Evolutionary conservation across 2,888 invertebrate genomes (phyloP), one percentile per base, ranked within the genome.

Genomic region (Megastigmus dorsalis): DNA sequence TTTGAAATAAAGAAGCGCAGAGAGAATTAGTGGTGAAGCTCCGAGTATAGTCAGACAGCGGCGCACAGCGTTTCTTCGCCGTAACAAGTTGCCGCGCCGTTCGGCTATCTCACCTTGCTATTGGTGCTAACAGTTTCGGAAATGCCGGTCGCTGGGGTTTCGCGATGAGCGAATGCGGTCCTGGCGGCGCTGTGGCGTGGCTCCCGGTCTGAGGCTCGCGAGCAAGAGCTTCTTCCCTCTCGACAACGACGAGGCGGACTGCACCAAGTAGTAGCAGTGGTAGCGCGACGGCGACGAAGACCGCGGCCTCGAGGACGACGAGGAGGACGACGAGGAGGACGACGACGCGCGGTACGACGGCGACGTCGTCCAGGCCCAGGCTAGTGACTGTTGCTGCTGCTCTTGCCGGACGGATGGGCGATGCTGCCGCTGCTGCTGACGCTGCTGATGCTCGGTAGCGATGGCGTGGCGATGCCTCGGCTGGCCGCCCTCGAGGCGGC

Each of bases 121-220:
- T 84, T 83, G 87, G 85, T 88, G 88, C 88, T 88, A 88, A 88
- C 88, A 88, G 82, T 88, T 87, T 84, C 84, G 82, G 81, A 83
- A 86, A 83, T 84, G 84, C 83, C 83, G 84, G 80, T 84, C 83
- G 84, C 84, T 82, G 82, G 83, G 83, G 80, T 84, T 80, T 84
- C 79, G 80, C 77, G 79, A 78, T 72, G 75, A 76, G 76, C 77
- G 79, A 80, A 65, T 45, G 28, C 72, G 72, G 43, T 73, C 72
- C 57, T 57, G 65, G 50, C 74, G 50, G 33, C 74, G 43, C 50
- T 62, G 62, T 48, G 15, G 9, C 69, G 28, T 65, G 41, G 26
- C 38, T 52, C 30, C 59, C 55, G 36, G n/a, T 55, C 66, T 55
- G 43, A 30, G 13, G 36, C 54, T 62, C 36, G 36, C 62, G 20